Evolutionary conservation across 2,113 vertebrate species (phyloP), one percentile per base, ranked within the genome.

Genomic region (Rostratula benghalensis): DNA sequence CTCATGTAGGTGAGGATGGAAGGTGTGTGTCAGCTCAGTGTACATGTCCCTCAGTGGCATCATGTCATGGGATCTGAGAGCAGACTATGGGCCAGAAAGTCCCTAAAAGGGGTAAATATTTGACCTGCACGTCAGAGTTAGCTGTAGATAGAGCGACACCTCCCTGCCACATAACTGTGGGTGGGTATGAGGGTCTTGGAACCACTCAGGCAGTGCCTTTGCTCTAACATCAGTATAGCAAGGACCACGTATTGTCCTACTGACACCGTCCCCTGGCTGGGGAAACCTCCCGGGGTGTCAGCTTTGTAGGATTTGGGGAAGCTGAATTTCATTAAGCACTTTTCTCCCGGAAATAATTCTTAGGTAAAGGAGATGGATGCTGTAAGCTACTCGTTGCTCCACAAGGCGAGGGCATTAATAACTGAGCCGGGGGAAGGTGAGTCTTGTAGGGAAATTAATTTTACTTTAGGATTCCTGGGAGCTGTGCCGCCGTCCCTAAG

Each of bases 171-270:
- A 1, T 12, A 6, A 12, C 68, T 54, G 4, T 19, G 56, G 61
- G 3, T 45, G 37, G 60, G 46, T 41, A 28, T 6, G 17, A 56
- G 22, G 12, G 3, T 54, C 25, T 17, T 4, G 4, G 27, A 77
- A 8, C 15, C 65, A 24, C 57, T 1, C 3, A 10, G 5, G 31
- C 13, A 0, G 6, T 35, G 33, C 68, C n/a, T 54, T 33, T 27
- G 35, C 80, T 4, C 0, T 30, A 67, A 27, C 3, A 3, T 13
- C 41, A 28, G 54, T 17, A 41, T 17, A 41, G 67, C 45, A 28
- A 57, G 33, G 46, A 1, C 43, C 39, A 2, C 1, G 0, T 30
- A 1, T 21, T 3, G 8, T 46, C 71, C 83, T 39, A 43, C 43
- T 39, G 39, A 39, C 39, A 0, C 79, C 59, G 25, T 6, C 2